Conservation (phyloP, 2,797 vertebrate species). For the Coranthus polyacanthus region DNA sequence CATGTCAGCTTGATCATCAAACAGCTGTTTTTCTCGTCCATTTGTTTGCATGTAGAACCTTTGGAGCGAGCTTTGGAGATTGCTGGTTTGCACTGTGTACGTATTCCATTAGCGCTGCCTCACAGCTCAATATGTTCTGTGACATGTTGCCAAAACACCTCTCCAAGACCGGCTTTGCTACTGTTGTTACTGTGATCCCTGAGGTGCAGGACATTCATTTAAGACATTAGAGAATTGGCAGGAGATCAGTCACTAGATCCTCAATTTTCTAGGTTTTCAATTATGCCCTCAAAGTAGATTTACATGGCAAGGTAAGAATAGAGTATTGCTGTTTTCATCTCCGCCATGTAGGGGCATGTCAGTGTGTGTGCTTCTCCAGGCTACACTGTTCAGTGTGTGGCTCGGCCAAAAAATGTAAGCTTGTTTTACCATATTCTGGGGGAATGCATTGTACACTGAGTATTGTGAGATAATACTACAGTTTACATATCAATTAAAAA, state of each 20-base stretch:
- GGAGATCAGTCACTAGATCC: neutral
- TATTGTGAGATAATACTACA: no score
- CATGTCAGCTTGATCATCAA: conserved; percentile 22
- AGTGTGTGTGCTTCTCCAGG: conserved; percentile 29
- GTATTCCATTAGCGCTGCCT: neutral
- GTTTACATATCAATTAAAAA: no score
- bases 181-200: conserved; percentile 19
- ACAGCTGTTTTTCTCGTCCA: conserved; percentile 5
- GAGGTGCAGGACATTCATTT: neutral
- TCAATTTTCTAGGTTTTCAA: conserved; percentile 8
- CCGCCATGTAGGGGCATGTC: conserved; percentile 9
- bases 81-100: neutral
- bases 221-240: conserved; percentile 2
- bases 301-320: neutral
- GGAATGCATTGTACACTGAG: conserved; percentile 7
- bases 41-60: neutral
- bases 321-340: neutral
- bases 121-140: conserved; percentile 6
- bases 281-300: conserved; percentile 18
- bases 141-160: conserved; percentile 28
- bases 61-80: neutral
- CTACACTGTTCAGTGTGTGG: conserved; percentile 19
- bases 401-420: conserved; percentile 35
- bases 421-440: conserved; percentile 17
- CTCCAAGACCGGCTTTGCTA: neutral